Conservation (phyloP, 23 tunicate species). For the Aplidium turbinatum region DNA sequence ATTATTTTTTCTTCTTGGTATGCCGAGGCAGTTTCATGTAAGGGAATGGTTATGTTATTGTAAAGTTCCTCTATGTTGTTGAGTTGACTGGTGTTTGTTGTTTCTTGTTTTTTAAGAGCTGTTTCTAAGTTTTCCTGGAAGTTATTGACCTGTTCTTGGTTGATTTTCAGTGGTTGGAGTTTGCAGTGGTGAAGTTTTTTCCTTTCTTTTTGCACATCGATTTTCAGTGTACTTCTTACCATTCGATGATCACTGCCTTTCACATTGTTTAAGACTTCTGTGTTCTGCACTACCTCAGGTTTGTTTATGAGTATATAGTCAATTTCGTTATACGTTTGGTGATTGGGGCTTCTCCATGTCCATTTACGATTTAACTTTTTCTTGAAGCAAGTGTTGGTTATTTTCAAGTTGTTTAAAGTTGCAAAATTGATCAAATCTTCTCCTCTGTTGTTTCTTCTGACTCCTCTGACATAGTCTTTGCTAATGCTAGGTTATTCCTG, state of each 20-base stretch:
- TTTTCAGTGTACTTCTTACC: slow-evolving; percentile 11
- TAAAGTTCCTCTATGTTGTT: too few relatives aligned
- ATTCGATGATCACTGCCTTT: slow-evolving; percentile 18
- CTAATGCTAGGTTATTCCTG: too few relatives aligned
- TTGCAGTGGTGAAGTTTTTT: too few relatives aligned
- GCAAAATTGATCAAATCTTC: slow-evolving; percentile 14
- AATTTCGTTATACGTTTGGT: slow-evolving; percentile 13
- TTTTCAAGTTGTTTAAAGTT: neutral
- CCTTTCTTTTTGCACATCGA: neutral
- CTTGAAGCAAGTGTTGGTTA: slow-evolving; percentile 2
- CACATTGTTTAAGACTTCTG: slow-evolving; percentile 11
- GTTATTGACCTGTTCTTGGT: too few relatives aligned
- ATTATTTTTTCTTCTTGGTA: too few relatives aligned
- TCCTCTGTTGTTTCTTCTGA: slow-evolving; percentile 15
- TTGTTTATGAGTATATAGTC: slow-evolving; percentile 8
- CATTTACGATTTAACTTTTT: slow-evolving; percentile 2
- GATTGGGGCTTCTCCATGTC: slow-evolving; percentile 27
- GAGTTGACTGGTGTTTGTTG: too few relatives aligned
- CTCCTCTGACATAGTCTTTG: too few relatives aligned
- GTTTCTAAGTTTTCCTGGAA: too few relatives aligned
- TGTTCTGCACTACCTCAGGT: neutral
- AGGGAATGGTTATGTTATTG: too few relatives aligned
- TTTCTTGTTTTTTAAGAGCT: too few relatives aligned
- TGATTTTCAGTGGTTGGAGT: too few relatives aligned
- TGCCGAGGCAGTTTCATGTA: too few relatives aligned